These are phyloP conservation scores for Fregetta grallaria DNA, from an alignment of 2,113 vertebrate genomes.

Conservation along the genomic window DNA sequence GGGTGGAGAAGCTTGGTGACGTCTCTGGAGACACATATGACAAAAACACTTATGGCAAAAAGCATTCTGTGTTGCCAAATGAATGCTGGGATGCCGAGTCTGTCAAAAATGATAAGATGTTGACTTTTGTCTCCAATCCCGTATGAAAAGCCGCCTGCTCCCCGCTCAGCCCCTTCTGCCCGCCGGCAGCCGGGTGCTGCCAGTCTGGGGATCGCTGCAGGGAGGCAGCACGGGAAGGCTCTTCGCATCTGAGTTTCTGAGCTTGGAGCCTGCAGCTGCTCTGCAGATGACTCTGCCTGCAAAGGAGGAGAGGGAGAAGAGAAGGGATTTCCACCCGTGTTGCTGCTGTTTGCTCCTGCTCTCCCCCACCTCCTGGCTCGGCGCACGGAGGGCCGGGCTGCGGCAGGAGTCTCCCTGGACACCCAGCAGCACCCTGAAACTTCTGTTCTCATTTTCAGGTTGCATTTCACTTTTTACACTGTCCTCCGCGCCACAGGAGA, in stretches of 20 bases:
- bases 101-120: rapidly evolving
- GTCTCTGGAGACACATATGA: not conserved
- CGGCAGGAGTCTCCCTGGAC: not conserved
- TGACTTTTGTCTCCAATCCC: not conserved
- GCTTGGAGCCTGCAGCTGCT: not conserved
- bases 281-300: not conserved
- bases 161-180: no score
- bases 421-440: not conserved
- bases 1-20: not conserved
- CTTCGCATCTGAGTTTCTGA: not conserved
- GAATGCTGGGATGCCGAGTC: no score
- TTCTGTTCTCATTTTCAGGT: not conserved
- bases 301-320: not conserved
- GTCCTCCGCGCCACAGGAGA: rapidly evolving
- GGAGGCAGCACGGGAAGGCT: not conserved
- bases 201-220: not conserved
- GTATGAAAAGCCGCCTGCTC: not conserved
- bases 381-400: not conserved
- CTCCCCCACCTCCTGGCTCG: not conserved
- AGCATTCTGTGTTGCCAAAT: not conserved
- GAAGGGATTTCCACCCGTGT: not conserved
- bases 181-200: rapidly evolving
- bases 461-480: not conserved
- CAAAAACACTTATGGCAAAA: not conserved
- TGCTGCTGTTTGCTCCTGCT: not conserved